Evolutionary conservation across 2,797 vertebrate species (phyloP), one percentile per base, ranked within the genome.

Genomic region (Tokudaia tokunoshimensis): DNA sequence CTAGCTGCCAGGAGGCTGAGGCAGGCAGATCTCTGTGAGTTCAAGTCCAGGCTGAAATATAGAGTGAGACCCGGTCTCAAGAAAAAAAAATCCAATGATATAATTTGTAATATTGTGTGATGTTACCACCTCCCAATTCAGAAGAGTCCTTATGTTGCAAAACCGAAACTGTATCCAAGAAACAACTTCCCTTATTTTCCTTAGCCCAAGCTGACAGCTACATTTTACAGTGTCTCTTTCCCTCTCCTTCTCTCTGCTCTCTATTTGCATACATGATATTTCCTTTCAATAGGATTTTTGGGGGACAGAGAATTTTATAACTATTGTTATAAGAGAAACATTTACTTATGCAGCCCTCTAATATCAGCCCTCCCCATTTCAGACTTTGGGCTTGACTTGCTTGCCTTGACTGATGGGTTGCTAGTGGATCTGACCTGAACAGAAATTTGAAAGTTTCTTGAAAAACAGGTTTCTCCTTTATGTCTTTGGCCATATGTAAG

Each of bases 371-470:
- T 94, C 19, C 34, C 31, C 47, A 4, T 12, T 31, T 87, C 94
- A 52, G 57, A 75, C 41, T 91, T 84, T 81, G 44, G 41, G 1
- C 11, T 81, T 63, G 57, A 13, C 10, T 7, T 80, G 41, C 3
- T 94, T 83, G 15, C 37, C 86, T 87, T 78, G 37, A 84, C 6
- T 1, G 55, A 5, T 13, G 31, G 29, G 13, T 84, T 85, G 26
- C 50, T 92, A 37, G 61, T 63, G n/a, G 70, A 75, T 37, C 41
- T 63, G 34, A 74, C 15, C 1, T 22, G 31, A 80, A 11, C 22
- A 26, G 41, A 83, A 80, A 76, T 67, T 94, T 88, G 57, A 91
- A 81, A 91, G 72, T 13, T 29, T 20, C 14, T 95, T 84, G 72
- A 10, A 83, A 83, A 83, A 61, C 29, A 41, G 57, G 37, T 8